phyloP scores from a whole-genome alignment of 2,888 invertebrate genomes.

The Griposia aprilina region DNA sequence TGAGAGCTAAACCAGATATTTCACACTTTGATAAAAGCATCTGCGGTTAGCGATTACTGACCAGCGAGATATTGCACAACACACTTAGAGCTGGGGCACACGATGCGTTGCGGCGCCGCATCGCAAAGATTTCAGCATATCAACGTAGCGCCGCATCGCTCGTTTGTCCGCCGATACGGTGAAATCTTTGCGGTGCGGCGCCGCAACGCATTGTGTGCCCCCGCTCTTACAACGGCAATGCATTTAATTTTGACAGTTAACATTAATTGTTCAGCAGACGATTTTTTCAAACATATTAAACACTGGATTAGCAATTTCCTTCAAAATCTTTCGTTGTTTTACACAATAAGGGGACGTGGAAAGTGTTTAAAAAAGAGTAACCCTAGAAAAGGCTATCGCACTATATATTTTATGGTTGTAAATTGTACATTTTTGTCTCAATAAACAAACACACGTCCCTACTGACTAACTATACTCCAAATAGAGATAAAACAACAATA shows the following conservation, averaged over 20 bases:
- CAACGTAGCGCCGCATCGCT: too few species aligned
- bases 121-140: too few species aligned
- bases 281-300: neutral
- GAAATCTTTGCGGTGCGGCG: too few species aligned
- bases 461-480: neutral
- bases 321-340: neutral
- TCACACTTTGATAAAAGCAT: neutral
- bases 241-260: neutral
- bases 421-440: neutral
- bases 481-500: slow-evolving; percentile 54
- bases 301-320: neutral
- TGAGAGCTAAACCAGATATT: neutral
- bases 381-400: neutral
- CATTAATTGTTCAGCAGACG: too few species aligned
- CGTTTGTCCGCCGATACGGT: too few species aligned
- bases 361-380: neutral
- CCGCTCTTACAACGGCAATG: neutral
- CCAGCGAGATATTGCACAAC: neutral
- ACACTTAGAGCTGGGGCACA: too few species aligned
- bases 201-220: too few species aligned
- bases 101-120: too few species aligned
- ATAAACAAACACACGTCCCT: slow-evolving; percentile 35
- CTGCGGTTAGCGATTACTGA: neutral
- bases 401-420: too few species aligned
- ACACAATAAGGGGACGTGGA: neutral